Percentiles rank a stretch among this genome's conserved stretches.
phyloP scores from a whole-genome alignment of 92 coral and sea anemone species.

The Muricea muricata region DNA sequence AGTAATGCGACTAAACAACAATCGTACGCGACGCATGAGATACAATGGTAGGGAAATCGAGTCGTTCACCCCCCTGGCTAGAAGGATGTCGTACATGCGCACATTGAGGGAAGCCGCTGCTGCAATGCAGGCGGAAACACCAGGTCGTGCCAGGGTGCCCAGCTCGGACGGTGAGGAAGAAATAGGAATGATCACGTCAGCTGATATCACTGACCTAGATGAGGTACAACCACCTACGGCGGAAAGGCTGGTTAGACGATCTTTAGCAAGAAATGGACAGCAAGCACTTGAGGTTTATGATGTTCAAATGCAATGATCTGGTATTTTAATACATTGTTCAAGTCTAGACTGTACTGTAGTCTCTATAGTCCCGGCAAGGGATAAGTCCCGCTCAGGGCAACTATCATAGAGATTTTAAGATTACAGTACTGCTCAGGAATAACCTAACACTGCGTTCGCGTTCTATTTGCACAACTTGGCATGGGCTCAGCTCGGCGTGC shows the following conservation, averaged over 20 bases:
- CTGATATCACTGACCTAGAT: constrained; percentile 42
- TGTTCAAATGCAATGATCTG: not conserved
- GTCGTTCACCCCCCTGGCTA: constrained; percentile 63
- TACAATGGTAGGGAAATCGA: constrained; percentile 55
- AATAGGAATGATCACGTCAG: constrained; percentile 11
- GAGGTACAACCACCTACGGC: constrained; percentile 54
- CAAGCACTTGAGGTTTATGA: not conserved
- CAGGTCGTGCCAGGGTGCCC: not conserved
- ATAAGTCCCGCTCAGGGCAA: too few relatives aligned
- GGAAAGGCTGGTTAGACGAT: constrained; percentile 63
- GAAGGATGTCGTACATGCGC: constrained; percentile 58
- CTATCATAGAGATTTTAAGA: too few relatives aligned
- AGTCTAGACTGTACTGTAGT: too few relatives aligned
- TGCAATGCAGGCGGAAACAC: constrained; percentile 4
- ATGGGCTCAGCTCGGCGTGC: too few relatives aligned
- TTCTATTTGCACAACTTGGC: too few relatives aligned
- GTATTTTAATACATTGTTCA: too few relatives aligned
- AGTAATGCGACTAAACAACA: constrained; percentile 69
- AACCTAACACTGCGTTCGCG: too few relatives aligned
- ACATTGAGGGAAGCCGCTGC: constrained; percentile 64
- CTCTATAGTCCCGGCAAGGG: too few relatives aligned
- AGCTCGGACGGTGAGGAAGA: not conserved
- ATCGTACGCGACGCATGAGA: constrained; percentile 71
- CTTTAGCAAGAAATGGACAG: constrained; percentile 52
- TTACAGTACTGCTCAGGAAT: too few relatives aligned